These are phyloP conservation scores for Catharus ustulatus DNA, from an alignment of 2,797 vertebrate species.

Conservation along the genomic window DNA sequence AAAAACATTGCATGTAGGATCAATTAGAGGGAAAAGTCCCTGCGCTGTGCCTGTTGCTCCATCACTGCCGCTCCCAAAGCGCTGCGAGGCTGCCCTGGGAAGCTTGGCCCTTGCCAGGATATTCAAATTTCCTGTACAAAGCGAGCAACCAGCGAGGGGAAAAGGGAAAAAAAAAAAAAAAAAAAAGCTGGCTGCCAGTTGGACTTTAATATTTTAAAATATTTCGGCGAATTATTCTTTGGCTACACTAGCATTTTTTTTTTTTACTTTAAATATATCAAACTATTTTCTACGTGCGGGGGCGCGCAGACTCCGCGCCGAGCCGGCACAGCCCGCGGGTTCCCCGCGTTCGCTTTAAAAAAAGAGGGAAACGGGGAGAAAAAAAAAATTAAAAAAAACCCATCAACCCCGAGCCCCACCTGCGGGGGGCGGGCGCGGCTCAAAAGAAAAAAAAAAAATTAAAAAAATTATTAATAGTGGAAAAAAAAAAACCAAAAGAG, in stretches of 20 bases:
- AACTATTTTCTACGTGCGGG: background rate
- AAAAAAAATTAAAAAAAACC: too few relatives aligned
- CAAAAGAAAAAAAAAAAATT: too few relatives aligned
- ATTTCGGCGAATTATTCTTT: background rate
- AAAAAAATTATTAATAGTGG: background rate
- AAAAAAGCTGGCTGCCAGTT: background rate
- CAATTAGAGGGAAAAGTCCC: background rate
- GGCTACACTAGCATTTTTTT: rapidly evolving
- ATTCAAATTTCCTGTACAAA: slow-evolving; percentile 63
- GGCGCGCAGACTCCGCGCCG: background rate
- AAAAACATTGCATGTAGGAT: rapidly evolving
- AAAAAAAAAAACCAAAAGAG: too few relatives aligned
- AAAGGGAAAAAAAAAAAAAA: background rate
- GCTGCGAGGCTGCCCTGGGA: background rate
- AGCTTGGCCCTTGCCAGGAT: slow-evolving; percentile 8
- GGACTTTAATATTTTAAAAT: background rate
- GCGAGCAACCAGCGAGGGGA: background rate
- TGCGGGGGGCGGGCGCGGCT: too few relatives aligned
- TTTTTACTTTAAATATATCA: rapidly evolving
- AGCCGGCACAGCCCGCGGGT: background rate
- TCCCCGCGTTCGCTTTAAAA: background rate
- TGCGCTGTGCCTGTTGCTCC: background rate
- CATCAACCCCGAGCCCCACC: too few relatives aligned
- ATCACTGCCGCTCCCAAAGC: background rate
- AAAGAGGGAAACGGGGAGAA: background rate